These are phyloP conservation scores for Albula glossodonta DNA, from an alignment of 2,113 vertebrate species.

Conservation along the genomic window DNA sequence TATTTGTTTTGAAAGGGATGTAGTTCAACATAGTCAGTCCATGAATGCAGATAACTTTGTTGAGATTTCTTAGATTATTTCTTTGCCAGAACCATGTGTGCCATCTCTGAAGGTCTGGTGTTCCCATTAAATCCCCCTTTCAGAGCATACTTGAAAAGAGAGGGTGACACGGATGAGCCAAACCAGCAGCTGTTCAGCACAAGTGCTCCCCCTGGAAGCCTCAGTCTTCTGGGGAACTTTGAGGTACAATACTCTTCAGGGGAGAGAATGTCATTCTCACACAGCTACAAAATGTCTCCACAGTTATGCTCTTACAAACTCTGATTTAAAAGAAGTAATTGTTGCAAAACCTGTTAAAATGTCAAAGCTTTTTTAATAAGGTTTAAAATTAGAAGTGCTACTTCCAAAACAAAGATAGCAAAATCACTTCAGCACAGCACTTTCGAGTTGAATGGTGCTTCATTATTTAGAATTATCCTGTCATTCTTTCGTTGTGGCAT, in stretches of 20 bases:
- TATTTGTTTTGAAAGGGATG: neutral
- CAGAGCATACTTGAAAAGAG: slow-evolving; percentile 79
- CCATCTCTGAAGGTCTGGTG: slow-evolving; percentile 26
- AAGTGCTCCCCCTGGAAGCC: slow-evolving; percentile 91
- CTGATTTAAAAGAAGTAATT: too few relatives aligned
- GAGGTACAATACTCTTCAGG: slow-evolving; percentile 76
- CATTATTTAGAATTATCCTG: too few relatives aligned
- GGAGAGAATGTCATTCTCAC: neutral
- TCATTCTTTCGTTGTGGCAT: too few relatives aligned
- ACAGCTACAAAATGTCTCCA: neutral
- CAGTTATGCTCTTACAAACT: neutral
- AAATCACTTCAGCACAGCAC: too few relatives aligned
- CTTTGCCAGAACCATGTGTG: neutral
- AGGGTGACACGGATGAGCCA: slow-evolving; percentile 73
- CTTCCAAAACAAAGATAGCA: too few relatives aligned
- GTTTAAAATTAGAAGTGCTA: too few relatives aligned
- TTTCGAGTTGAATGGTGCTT: too few relatives aligned
- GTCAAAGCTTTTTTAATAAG: too few relatives aligned
- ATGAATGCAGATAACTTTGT: neutral
- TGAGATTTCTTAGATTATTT: neutral
- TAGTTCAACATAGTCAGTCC: neutral
- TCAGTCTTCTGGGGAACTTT: slow-evolving; percentile 98
- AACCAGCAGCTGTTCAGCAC: slow-evolving; percentile 87
- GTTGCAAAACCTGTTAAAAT: too few relatives aligned
- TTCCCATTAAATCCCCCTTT: slow-evolving; percentile 20